Percentiles rank a stretch among this genome's conserved stretches.
Conservation (phyloP, 2,113 vertebrate species). For the Cyprinodon brontotheroides region DNA sequence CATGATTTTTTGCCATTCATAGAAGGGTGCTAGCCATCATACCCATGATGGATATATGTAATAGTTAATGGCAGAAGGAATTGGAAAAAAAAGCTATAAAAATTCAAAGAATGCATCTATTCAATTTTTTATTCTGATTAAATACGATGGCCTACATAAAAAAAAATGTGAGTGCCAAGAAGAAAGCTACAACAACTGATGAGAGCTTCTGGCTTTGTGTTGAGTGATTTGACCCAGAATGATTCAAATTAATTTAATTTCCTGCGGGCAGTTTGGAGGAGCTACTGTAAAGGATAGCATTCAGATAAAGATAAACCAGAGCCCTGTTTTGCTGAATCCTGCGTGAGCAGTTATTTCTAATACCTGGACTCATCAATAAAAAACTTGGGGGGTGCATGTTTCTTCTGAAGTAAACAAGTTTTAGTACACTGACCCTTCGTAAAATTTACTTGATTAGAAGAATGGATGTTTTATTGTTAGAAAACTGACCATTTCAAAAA, state of each 20-base stretch:
- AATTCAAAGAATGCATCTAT: slow-evolving; percentile 34
- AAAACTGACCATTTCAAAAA: slow-evolving; percentile 8
- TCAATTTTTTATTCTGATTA: slow-evolving; percentile 65
- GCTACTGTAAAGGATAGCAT: slow-evolving; percentile 3
- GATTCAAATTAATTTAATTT: slow-evolving; percentile 28
- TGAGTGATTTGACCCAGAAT: neutral
- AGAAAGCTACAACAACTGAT: neutral
- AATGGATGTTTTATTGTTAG: slow-evolving; percentile 4
- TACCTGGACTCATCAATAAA: slow-evolving; percentile 1
- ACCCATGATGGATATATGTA: neutral
- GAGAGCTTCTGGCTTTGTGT: neutral
- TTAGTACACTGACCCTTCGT: slow-evolving; percentile 25
- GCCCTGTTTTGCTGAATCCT: slow-evolving; percentile 2
- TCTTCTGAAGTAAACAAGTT: neutral
- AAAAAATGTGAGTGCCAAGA: neutral
- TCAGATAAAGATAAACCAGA: slow-evolving; percentile 6
- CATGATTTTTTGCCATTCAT: too few species aligned
- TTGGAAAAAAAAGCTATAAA: slow-evolving; percentile 53
- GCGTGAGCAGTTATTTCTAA: slow-evolving; percentile 13
- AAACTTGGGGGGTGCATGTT: slow-evolving; percentile 8
- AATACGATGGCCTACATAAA: neutral
- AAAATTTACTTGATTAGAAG: slow-evolving; percentile 32
- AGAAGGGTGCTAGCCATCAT: too few species aligned
- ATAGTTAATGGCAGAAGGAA: slow-evolving; percentile 13
- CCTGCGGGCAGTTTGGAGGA: neutral